Evolutionary conservation across 2,113 vertebrate species (phyloP).

Genomic region (Sceloporus tristichus): DNA sequence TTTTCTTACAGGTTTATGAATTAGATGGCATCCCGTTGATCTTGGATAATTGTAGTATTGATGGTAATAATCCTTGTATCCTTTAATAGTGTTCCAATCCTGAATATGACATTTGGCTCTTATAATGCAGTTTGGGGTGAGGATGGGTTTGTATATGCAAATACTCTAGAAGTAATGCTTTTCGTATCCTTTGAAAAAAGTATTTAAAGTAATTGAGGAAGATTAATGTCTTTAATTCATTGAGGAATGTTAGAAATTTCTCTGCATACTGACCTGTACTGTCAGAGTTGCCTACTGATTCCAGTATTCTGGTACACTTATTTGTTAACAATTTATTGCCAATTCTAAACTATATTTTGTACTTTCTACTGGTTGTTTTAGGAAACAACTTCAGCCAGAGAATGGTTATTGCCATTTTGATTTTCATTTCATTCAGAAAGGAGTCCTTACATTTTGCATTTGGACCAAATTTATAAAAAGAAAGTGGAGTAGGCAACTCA

Average conservation of each 20-base stretch:
- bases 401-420: not conserved
- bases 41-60: constrained; percentile 93
- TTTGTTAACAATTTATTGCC: not conserved
- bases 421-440: not conserved
- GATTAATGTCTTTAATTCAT: not conserved
- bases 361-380: not conserved
- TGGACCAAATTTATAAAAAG: no score
- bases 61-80: constrained; percentile 99
- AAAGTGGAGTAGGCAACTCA: not conserved
- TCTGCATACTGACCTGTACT: not conserved
- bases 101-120: not conserved
- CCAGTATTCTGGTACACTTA: not conserved
- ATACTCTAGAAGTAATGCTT: not conserved
- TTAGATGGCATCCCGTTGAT: constrained; percentile 93
- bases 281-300: not conserved
- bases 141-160: not conserved
- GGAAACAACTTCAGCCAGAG: not conserved
- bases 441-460: not conserved
- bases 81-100: constrained; percentile 66
- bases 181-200: not conserved
- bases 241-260: not conserved
- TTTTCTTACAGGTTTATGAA: constrained; percentile 83
- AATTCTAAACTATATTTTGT: not conserved
- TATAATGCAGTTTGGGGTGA: not conserved
- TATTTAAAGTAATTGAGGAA: not conserved